Evolutionary conservation across 2,113 vertebrate species (phyloP).

Genomic region (Corvus hawaiiensis): DNA sequence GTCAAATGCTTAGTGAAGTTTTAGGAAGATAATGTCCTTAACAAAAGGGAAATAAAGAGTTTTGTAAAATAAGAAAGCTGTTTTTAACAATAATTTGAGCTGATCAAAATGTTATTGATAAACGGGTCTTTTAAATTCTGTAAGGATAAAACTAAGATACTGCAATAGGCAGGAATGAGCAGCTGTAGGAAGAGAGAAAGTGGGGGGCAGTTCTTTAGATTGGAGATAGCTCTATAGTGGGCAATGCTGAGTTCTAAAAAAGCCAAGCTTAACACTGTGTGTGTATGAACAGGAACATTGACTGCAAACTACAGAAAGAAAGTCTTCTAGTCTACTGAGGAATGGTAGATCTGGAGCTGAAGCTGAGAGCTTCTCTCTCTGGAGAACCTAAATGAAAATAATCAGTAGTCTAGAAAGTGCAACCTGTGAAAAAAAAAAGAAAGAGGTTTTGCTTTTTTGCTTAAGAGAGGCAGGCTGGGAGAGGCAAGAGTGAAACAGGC

Average conservation of each 20-base stretch:
- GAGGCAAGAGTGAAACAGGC: background rate
- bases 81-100: background rate
- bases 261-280: background rate
- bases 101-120: background rate
- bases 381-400: background rate
- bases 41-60: background rate
- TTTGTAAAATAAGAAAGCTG: background rate
- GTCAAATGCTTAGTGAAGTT: background rate
- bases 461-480: background rate
- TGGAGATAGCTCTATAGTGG: fast-evolving
- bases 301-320: background rate
- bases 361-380: background rate
- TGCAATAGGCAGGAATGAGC: background rate
- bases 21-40: background rate
- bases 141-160: background rate
- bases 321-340: background rate
- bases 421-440: background rate
- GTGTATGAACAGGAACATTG: background rate
- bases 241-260: background rate
- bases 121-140: background rate
- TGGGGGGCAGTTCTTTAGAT: background rate
- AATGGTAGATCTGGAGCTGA: background rate
- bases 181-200: background rate
- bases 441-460: background rate
- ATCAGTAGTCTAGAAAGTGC: background rate